Evolutionary conservation across 1,140 invertebrate genomes (phyloP).

Genomic region (Drusus annulatus): DNA sequence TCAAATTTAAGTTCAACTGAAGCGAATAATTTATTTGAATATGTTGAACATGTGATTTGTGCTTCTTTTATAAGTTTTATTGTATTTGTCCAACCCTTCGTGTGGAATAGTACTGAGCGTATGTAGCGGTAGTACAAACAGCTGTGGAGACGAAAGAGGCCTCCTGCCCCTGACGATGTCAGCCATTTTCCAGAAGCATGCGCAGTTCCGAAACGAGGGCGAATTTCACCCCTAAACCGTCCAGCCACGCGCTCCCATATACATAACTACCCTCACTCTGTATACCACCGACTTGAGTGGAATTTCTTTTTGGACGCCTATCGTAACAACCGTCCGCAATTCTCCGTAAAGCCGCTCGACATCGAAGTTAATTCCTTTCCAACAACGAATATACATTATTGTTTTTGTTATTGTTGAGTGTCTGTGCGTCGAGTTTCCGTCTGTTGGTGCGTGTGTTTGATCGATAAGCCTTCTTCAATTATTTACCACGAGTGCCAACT

Average conservation of each 20-base stretch:
- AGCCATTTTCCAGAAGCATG: conserved; percentile 31
- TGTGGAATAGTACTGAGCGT: background rate
- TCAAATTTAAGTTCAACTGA: too few species aligned
- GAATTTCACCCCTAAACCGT: conserved; percentile 34
- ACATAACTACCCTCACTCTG: conserved; percentile 2
- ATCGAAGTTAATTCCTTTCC: too few species aligned
- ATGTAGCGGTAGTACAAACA: background rate
- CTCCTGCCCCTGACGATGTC: background rate
- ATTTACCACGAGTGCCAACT: conserved; percentile 28
- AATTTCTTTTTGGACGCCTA: conserved; percentile 25
- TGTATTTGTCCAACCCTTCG: too few species aligned
- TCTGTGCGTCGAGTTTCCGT: conserved; percentile 4
- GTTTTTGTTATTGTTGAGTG: background rate
- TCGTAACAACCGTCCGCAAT: conserved; percentile 34
- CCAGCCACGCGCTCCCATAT: conserved; percentile 42
- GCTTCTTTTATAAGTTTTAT: too few species aligned
- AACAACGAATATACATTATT: too few species aligned
- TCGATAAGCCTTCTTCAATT: conserved; percentile 44
- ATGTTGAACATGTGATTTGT: too few species aligned
- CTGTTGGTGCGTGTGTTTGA: conserved; percentile 33
- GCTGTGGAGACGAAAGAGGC: background rate
- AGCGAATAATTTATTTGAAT: too few species aligned
- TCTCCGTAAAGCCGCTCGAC: background rate
- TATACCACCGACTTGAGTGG: background rate
- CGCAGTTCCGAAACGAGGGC: conserved; percentile 9